Evolutionary conservation across 1,140 invertebrate genomes (phyloP).

Genomic region (Tribolium madens): DNA sequence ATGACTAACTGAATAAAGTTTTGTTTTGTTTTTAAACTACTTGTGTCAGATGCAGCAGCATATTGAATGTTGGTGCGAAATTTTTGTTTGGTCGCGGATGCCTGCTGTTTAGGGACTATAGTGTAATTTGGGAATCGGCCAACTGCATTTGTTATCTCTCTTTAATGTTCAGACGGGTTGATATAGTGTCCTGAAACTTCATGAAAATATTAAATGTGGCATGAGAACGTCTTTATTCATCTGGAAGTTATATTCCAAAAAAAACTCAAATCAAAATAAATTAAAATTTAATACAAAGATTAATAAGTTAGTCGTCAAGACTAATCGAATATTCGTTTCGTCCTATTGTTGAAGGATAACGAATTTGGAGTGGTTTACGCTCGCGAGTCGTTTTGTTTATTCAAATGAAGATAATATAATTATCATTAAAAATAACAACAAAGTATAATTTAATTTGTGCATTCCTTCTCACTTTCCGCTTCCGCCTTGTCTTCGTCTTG

Average conservation of each 20-base stretch:
- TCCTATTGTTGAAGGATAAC: not conserved
- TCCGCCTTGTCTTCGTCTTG: slow-evolving; percentile 58
- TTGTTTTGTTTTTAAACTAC: not conserved
- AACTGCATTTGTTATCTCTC: slow-evolving; percentile 36
- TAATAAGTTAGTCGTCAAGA: not conserved
- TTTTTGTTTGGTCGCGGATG: slow-evolving; percentile 15
- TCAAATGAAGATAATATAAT: slow-evolving; percentile 21
- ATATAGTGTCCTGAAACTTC: slow-evolving; percentile 40
- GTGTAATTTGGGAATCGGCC: slow-evolving; percentile 41
- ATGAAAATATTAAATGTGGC: slow-evolving; percentile 48
- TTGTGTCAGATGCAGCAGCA: not conserved
- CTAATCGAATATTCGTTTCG: slow-evolving; percentile 12
- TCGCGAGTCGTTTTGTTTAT: slow-evolving; percentile 8
- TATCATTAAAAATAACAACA: slow-evolving; percentile 40
- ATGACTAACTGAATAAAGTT: not conserved
- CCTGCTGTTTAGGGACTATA: slow-evolving; percentile 37
- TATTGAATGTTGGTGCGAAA: not conserved
- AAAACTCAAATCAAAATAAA: slow-evolving; percentile 32
- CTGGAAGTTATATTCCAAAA: slow-evolving; percentile 18
- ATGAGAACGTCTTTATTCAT: slow-evolving; percentile 31
- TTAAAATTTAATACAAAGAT: slow-evolving; percentile 3
- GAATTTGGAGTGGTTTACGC: slow-evolving; percentile 19
- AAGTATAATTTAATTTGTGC: slow-evolving; percentile 54
- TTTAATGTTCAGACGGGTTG: slow-evolving; percentile 41
- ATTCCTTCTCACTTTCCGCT: slow-evolving; percentile 54